These are phyloP conservation scores for Bovichtus diacanthus DNA, from an alignment of 2,797 vertebrate genomes.

Conservation along the genomic window DNA sequence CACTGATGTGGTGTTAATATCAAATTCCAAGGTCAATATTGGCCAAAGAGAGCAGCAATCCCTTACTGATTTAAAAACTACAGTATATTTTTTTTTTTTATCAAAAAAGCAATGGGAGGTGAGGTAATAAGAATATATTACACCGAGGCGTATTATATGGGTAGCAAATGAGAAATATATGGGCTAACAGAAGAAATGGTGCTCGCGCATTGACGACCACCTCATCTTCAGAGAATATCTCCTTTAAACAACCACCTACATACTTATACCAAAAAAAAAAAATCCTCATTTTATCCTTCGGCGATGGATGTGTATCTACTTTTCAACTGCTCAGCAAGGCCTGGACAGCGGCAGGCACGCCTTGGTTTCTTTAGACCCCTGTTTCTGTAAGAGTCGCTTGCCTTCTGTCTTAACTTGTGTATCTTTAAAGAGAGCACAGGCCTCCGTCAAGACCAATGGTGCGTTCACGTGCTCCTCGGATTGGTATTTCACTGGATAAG, in stretches of 20 bases:
- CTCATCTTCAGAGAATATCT: slow-evolving; percentile 25
- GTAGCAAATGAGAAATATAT: background rate
- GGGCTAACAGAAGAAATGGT: slow-evolving; percentile 41
- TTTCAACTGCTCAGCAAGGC: background rate
- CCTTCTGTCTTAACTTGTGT: background rate
- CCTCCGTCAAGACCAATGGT: too few relatives aligned
- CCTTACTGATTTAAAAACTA: slow-evolving; percentile 26
- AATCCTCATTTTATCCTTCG: background rate
- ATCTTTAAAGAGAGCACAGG: too few relatives aligned
- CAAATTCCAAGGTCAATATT: slow-evolving; percentile 41
- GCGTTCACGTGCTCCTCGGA: too few relatives aligned
- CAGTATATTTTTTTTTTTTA: background rate
- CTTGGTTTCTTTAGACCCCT: background rate
- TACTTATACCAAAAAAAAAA: slow-evolving; percentile 4
- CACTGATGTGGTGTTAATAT: slow-evolving; percentile 43
- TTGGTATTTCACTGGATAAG: background rate
- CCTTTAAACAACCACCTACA: slow-evolving; percentile 41
- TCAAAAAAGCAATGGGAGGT: slow-evolving; percentile 4
- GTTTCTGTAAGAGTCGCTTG: background rate
- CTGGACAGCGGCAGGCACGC: background rate
- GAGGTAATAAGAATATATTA: slow-evolving; percentile 10
- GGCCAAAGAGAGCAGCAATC: slow-evolving; percentile 10
- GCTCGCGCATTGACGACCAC: slow-evolving; percentile 24
- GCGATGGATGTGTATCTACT: slow-evolving; percentile 1
- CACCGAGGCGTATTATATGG: background rate